Evolutionary conservation across 2,888 invertebrate genomes (phyloP).

Genomic region (Phragmatobia fuliginosa): DNA sequence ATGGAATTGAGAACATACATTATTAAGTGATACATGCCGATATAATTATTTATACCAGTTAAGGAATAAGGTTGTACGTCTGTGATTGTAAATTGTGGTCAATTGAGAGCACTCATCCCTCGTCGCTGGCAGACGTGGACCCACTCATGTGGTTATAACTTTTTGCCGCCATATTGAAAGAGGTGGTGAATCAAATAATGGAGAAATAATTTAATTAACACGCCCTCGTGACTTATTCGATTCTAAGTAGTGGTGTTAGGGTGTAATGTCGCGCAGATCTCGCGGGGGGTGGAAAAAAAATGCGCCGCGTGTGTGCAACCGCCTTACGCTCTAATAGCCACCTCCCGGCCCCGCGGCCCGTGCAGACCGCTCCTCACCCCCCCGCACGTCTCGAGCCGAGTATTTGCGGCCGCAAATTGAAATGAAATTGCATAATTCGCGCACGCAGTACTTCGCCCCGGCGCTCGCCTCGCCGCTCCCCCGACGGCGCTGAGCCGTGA

Average conservation of each 20-base stretch:
- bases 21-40: background rate
- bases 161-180: constrained; percentile 83
- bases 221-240: constrained; percentile 52
- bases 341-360: constrained; percentile 42
- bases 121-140: constrained; percentile 4
- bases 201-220: constrained; percentile 83
- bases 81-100: background rate
- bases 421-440: constrained; percentile 84
- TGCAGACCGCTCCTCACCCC: constrained; percentile 5
- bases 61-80: background rate
- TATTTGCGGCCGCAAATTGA: constrained; percentile 76
- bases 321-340: constrained; percentile 70
- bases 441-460: constrained; percentile 45
- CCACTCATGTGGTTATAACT: constrained; percentile 53
- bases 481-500: constrained; percentile 51
- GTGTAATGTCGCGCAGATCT: constrained; percentile 61
- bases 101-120: background rate
- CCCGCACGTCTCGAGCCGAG: constrained; percentile 41
- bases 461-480: constrained; percentile 37
- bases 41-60: background rate
- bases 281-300: constrained; percentile 72
- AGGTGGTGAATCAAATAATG: constrained; percentile 85
- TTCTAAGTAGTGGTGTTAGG: constrained; percentile 63
- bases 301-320: constrained; percentile 74
- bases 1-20: too few species aligned